Evolutionary conservation across 1,140 invertebrate species (phyloP), one percentile per base, ranked within the genome.

Genomic region (Coboldia fuscipes): DNA sequence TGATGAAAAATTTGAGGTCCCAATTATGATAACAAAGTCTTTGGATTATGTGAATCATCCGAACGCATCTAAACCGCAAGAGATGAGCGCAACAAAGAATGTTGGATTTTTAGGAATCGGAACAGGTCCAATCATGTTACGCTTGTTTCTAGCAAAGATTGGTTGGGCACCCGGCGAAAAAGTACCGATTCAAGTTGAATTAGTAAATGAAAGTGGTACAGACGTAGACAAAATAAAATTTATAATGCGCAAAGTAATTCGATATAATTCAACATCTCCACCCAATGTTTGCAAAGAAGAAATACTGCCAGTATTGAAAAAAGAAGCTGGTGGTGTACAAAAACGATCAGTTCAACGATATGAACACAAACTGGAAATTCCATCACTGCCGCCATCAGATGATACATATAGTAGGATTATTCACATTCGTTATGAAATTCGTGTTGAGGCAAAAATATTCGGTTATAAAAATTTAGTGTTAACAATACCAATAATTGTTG

Each of bases 141-240:
- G 51, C 16, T 47, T 48, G 2, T 36, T 48, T 21, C 13, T 54
- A 30, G 50, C 50, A 2, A 43, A 48, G 33, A 42, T 47, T 26
- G 45, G 49, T 36, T 49, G 44, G 2, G 48, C 51, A 15, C 45
- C 46, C 0, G 48, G 48, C 1, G 50, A 53, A 18, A 49, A 49
- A 8, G 31, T 53, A 9, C 40, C 46, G n/a, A 46, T 54, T 15
- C 53, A 47, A 30, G 51, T 51, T 12, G 51, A 48, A 12, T 48
- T 54, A 12, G 45, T 41, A 17, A 54, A 54, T 31, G 45, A 51
- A 27, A 53, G 50, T 35, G 48, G 44, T 2, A 53, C 48, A 4
- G 47, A 50, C 36, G 48, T 54, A 27, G 51, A 54, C 14, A 54
- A 54, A 35, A 39, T 54, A 36, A 47, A 51, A 13, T 54, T 54